These are phyloP conservation scores for Pantelozetes paolii DNA, from an alignment of 2,888 invertebrate genomes.

Conservation along the genomic window DNA sequence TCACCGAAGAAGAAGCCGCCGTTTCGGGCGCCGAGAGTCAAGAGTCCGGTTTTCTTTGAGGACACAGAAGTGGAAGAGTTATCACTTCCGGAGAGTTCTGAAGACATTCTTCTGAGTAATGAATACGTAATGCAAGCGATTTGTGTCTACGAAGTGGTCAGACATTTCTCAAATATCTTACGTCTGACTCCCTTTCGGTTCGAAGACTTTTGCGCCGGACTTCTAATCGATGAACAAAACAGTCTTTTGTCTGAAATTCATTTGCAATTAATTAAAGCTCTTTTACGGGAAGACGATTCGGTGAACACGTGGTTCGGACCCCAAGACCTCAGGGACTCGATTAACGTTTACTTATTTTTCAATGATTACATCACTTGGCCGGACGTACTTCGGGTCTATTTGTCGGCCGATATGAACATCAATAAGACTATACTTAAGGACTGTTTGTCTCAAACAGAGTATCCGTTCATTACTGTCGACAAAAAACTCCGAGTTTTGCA, in stretches of 20 bases:
- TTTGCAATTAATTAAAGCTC: slow-evolving; percentile 83
- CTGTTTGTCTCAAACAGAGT: slow-evolving; percentile 60
- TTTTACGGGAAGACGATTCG: slow-evolving; percentile 85
- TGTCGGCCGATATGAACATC: slow-evolving; percentile 72
- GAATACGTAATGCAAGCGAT: slow-evolving; percentile 73
- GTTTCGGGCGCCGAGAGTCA: slow-evolving; percentile 26
- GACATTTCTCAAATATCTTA: slow-evolving; percentile 79
- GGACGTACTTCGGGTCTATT: slow-evolving; percentile 79
- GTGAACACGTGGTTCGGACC: slow-evolving; percentile 94
- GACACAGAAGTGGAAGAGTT: slow-evolving; percentile 35
- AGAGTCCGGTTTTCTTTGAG: slow-evolving; percentile 35
- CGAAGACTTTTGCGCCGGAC: slow-evolving; percentile 93
- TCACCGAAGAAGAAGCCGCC: slow-evolving; percentile 9
- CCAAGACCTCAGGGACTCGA: slow-evolving; percentile 92
- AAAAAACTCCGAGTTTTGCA: slow-evolving; percentile 75
- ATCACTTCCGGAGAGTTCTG: slow-evolving; percentile 73
- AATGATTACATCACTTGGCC: slow-evolving; percentile 96
- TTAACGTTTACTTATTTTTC: slow-evolving; percentile 85
- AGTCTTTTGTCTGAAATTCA: slow-evolving; percentile 87
- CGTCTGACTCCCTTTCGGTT: slow-evolving; percentile 87
- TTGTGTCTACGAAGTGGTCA: slow-evolving; percentile 87
- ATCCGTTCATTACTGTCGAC: slow-evolving; percentile 78
- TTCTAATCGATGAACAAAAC: slow-evolving; percentile 87
- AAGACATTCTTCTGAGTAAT: slow-evolving; percentile 77
- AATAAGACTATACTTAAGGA: slow-evolving; percentile 49